phyloP scores from a whole-genome alignment of 64 coral and sea anemone genomes.

The Orbicella faveolata region DNA sequence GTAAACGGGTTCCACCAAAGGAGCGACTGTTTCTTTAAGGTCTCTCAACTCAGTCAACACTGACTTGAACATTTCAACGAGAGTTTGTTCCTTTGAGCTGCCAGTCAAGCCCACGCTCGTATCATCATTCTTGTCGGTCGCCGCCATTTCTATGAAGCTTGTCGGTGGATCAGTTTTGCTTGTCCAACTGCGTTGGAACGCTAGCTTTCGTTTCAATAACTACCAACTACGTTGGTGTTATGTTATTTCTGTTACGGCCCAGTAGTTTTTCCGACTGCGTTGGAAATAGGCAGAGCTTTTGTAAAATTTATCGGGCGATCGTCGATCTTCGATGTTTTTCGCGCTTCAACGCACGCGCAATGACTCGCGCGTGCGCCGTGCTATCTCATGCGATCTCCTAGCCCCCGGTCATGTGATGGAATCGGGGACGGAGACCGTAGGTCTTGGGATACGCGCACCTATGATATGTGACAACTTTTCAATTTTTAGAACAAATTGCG shows the following conservation, averaged over 20 bases:
- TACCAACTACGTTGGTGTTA: conserved; percentile 44
- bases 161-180: background rate
- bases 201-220: background rate
- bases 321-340: background rate
- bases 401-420: no score
- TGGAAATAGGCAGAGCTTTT: conserved; percentile 23
- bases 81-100: background rate
- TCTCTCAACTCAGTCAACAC: conserved; percentile 47
- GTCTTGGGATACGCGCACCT: no score
- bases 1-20: background rate
- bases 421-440: no score
- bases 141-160: conserved; percentile 33
- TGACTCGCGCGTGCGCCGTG: background rate
- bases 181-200: conserved; percentile 39
- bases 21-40: conserved; percentile 27
- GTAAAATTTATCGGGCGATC: background rate
- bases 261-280: conserved; percentile 32
- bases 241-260: conserved; percentile 1
- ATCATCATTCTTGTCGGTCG: background rate
- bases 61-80: conserved; percentile 46
- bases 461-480: no score
- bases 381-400: no score
- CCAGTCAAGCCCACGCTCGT: background rate
- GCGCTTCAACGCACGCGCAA: conserved; percentile 12
- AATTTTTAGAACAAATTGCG: no score